Evolutionary conservation across 1,140 invertebrate genomes (phyloP), one percentile per base, ranked within the genome.

Genomic region (Lepidostoma basale): DNA sequence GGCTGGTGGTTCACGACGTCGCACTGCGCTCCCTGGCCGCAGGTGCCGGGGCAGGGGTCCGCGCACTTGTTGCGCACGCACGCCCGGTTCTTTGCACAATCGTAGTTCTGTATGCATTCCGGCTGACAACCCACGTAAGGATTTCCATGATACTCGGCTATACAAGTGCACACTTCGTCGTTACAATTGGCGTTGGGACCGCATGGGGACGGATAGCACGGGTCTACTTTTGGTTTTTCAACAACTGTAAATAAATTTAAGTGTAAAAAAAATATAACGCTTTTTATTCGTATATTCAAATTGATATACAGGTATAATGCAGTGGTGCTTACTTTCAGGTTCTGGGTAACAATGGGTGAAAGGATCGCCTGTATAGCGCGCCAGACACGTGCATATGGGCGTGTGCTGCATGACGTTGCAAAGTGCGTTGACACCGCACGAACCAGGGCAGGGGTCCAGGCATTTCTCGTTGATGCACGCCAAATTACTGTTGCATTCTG

Each of bases 181-280:
- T 84, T 77, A 76, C 90, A 93, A 69, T 85, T 74, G 69, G 88
- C 86, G 76, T 92, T 89, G 6, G 87, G 82, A 60, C 90, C 90
- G 76, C 90, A 92, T 10, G 90, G 90, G 9, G 87, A 88, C 62
- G 89, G 89, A 74, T 85, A 79, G 73, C 91, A 92, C 16, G 86
- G 88, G 74, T 89, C 82, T 39, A 76, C 75, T 81, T 82, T 72
- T 74, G 81, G 78, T 5, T 72, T 68, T 77, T 84, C 79, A 62
- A 80, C 75, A 18, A 79, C 76, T 39, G 81, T 77, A 49, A 72
- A 59, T 16, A 70, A n/a, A n/a, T n/a, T n/a, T n/a, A n/a, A n/a
- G n/a, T n/a, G 58, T 26, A 75, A 58, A 67, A 78, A 77, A 78
- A 88, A 90, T 69, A 65, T 47, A 26, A 10, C n/a, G 12, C 20